Evolutionary conservation across 2,113 vertebrate genomes (phyloP).

Genomic region (Hipposideros armiger): DNA sequence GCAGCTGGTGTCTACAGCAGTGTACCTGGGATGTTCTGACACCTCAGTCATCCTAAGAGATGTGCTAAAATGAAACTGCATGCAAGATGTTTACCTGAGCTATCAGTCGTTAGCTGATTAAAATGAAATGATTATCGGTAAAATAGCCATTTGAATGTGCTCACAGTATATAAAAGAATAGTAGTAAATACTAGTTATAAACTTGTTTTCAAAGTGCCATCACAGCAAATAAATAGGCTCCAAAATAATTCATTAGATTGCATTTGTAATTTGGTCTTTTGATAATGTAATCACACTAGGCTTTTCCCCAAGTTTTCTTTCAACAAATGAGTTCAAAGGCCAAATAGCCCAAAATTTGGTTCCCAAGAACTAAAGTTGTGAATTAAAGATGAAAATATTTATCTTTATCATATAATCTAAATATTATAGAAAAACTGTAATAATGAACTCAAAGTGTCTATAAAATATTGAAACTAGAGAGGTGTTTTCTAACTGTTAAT

Average conservation of each 20-base stretch:
- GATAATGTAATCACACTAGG: conserved; percentile 31
- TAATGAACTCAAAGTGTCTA: neutral
- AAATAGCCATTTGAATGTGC: conserved; percentile 55
- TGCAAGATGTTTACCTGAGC: conserved; percentile 73
- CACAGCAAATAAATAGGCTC: conserved; percentile 10
- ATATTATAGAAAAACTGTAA: neutral
- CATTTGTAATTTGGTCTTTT: conserved; percentile 40
- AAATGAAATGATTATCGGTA: conserved; percentile 28
- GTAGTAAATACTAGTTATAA: neutral
- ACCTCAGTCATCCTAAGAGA: conserved; percentile 74
- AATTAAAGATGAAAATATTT: conserved; percentile 19
- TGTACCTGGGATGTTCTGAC: conserved; percentile 76
- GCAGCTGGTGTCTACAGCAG: conserved; percentile 76
- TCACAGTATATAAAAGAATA: conserved; percentile 10
- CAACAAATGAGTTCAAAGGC: conserved; percentile 11
- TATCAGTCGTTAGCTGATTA: conserved; percentile 61
- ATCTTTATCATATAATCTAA: neutral
- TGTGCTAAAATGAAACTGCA: conserved; percentile 79
- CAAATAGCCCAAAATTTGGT: conserved; percentile 7
- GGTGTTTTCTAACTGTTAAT: neutral
- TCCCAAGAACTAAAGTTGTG: neutral
- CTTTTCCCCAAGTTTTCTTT: conserved; percentile 31
- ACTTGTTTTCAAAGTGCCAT: neutral
- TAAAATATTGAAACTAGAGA: neutral
- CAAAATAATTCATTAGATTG: neutral